phyloP scores from a whole-genome alignment of 2,797 vertebrate genomes.

The Mionectes olivaceus region DNA sequence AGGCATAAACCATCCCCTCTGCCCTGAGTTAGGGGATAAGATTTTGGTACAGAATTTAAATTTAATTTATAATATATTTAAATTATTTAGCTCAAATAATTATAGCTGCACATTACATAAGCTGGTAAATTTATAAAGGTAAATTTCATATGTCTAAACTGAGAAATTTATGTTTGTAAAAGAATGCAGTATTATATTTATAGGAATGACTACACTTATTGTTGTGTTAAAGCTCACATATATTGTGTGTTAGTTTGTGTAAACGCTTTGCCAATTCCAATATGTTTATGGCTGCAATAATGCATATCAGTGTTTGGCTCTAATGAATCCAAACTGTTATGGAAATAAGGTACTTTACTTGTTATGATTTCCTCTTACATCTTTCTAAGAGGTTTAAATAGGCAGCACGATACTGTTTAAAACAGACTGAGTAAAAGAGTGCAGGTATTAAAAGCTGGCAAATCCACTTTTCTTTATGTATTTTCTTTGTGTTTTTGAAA shows the following conservation, averaged over 20 bases:
- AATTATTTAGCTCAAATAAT: not conserved
- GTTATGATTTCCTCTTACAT: not conserved
- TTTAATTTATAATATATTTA: not conserved
- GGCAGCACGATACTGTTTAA: not conserved
- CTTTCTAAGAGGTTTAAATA: not conserved
- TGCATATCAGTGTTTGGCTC: not conserved
- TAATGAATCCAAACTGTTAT: not conserved
- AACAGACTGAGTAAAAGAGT: not conserved
- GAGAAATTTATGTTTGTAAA: not conserved
- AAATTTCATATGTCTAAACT: not conserved
- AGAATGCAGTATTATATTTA: not conserved
- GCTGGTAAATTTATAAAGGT: not conserved
- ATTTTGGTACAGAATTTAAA: not conserved
- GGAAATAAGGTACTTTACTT: not conserved
- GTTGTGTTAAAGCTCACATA: not conserved
- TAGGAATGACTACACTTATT: not conserved
- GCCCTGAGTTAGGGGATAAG: accelerated
- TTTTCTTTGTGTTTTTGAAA: not conserved
- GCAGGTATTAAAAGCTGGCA: not conserved
- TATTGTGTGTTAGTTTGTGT: not conserved
- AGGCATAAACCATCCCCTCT: not conserved
- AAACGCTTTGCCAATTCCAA: not conserved
- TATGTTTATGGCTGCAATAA: not conserved
- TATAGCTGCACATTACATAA: not conserved
- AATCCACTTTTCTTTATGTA: not conserved